Evolutionary conservation across 2,797 vertebrate species (phyloP), one percentile per base, ranked within the genome.

Genomic region (Xenentodon cancila): DNA sequence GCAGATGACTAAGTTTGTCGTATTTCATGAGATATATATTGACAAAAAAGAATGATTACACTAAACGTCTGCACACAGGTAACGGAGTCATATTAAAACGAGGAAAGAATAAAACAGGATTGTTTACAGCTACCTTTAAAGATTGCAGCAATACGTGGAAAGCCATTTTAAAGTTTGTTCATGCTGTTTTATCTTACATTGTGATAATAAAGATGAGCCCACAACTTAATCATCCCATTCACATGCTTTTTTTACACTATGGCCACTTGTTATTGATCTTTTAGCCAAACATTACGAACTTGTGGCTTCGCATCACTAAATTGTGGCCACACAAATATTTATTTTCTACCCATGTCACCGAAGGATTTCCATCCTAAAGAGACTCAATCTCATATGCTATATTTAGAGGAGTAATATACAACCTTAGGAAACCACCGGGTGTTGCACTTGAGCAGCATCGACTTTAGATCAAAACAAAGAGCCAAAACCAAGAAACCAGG

Each of bases 401-500:
- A 53, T 20, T 62, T 13, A n/a, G 27, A 44, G 13, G 20, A 15
- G 9, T 25, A 22, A 59, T n/a, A 42, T 22, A 48, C 32, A 19
- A 49, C 57, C 15, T 40, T 11, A 49, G 47, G 34, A 42, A 42
- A 42, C 58, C 58, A 43, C 47, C 18, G 58, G 46, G 58, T 60
- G 58, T 51, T 60, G 58, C 58, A 42, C 58, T 60, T 50, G 47
- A 60, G 58, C 34, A 60, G 47, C 47, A 50, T 17, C 17, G 13
- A 40, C 9, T n/a, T 48, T 7, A 37, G 15, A 21, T 50, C 55
- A 49, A 48, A 59, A 46, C 27, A 21, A 34, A 48, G 16, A 44
- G 40, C 40, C 56, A 59, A 48, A 57, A 34, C 11, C 50, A 27
- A 21, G 19, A 32, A 18, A 16, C 9, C 6, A 40, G 34, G 20